Base-by-base conservation (phyloP, 2,888 invertebrate species). In the Piscicola geometra region DNA sequence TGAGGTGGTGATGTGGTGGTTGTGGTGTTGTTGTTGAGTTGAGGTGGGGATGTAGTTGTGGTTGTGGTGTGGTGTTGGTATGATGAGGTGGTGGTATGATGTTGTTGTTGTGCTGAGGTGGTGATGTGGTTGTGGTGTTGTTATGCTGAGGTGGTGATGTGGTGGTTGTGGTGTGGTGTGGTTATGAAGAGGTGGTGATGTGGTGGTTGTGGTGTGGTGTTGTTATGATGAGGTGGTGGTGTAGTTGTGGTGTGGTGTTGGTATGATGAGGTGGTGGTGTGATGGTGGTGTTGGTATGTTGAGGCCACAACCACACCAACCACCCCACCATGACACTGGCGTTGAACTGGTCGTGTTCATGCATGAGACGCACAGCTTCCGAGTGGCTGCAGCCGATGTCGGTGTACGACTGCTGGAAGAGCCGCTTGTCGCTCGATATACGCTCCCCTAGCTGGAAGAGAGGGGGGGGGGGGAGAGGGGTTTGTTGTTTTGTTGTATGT, bases 321-420 rank as follows among this genome's bases (percentile, higher is more conserved):
- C n/a, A 30, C 76, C 83, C 81, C 83, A 89, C 89, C 91, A 92
- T 92, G 36, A 92, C 88, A 87, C 92, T 89, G 89, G 92, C 86
- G 0, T 95, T 93, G 84, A 97, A 97, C 85, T 94, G 93, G 81
- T 93, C 93, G 85, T 98, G 97, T 84, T 97, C 94, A 83, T 94
- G 93, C 86, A 96, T 94, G 77, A 95, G 87, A 78, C 92, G 91
- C 84, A 94, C 93, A 36, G 96, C 94, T 81, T 83, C 81, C 77
- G 82, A 82, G 75, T 83, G 82, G 52, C 82, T 81, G 41, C 80
- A 81, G 12, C 97, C 97, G 80, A 98, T 96, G 87, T 96, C 95
- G 64, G 96, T 95, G 86, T 97, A 98, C 82, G 93, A 94, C 81
- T 93, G 90, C 79, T 97, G 90, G 88, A 98, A 97, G 78, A 93